Evolutionary conservation across 2,797 vertebrate genomes (phyloP).

Genomic region (Diplodus puntazzo): DNA sequence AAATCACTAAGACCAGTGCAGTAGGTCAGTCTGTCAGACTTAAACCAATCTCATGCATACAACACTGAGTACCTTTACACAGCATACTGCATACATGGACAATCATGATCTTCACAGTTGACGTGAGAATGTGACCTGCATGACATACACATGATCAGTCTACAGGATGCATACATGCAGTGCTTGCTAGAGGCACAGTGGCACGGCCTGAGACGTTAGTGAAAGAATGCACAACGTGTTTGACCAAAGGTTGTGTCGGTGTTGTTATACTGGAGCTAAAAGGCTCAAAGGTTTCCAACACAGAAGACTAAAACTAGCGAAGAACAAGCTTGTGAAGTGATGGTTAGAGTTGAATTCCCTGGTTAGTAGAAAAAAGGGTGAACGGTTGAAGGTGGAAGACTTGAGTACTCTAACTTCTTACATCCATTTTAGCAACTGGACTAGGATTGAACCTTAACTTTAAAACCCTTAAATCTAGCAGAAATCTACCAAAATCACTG

Average conservation of each 20-base stretch:
- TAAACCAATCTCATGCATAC: background rate
- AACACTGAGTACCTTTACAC: background rate
- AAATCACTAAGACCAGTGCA: background rate
- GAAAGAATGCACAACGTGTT: constrained; percentile 9
- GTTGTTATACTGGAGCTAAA: background rate
- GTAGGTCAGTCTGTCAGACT: background rate
- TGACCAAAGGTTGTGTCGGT: constrained; percentile 24
- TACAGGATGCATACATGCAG: constrained; percentile 43
- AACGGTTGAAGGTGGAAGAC: constrained; percentile 36
- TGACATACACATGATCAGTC: constrained; percentile 22
- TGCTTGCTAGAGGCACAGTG: constrained; percentile 19
- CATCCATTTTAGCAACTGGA: constrained; percentile 1
- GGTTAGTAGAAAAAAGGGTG: constrained; percentile 32
- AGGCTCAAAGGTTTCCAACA: background rate
- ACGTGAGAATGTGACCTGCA: constrained; percentile 11
- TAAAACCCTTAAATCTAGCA: background rate
- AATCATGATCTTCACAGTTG: background rate
- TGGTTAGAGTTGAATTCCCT: constrained; percentile 16
- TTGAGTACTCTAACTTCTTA: constrained; percentile 21
- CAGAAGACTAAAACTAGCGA: constrained; percentile 8
- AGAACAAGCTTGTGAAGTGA: background rate
- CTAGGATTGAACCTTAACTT: background rate
- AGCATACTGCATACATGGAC: background rate
- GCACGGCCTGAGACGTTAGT: constrained; percentile 7
- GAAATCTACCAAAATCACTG: background rate